Base-by-base conservation (phyloP, 53 echinoderm and acorn worm species). In the Apostichopus leukothele region DNA sequence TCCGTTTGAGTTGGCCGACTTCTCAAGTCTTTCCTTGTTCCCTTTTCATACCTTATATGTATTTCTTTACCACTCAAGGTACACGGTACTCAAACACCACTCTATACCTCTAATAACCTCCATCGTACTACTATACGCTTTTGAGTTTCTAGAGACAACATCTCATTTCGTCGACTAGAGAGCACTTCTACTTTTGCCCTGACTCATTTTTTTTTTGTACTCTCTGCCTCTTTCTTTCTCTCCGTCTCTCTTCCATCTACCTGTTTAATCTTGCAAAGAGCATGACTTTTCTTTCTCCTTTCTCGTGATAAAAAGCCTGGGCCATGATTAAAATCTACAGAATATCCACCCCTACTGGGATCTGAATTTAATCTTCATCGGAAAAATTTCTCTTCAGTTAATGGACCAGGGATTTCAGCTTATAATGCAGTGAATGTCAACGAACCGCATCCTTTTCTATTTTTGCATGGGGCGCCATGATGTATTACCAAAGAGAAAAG, bases 271-370 rank as follows among this genome's bases (percentile, higher is more conserved):
- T 88, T 9, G 66, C 67, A 61, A 51, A 63, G 57, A 54, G 74
- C 88, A 87, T 74, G 74, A 55, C 74, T 25, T 39, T 68, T 51
- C 55, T 13, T 51, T 53, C 57, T 14, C 63, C 71, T 71, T 71
- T 71, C 67, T 50, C 12, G 67, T 60, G 26, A 55, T 83, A 14
- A 86, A 50, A 39, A 84, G 20, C 59, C 61, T 60, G 52, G 52
- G 16, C 54, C 12, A 74, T 57, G 74, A 66, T 75, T 57, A 22
- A 87, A 18, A 74, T 54, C 21, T 67, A 20, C 5, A 53, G 51
- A 39, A 23, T 75, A 75, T 87, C 75, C 87, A 50, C 25, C 67
- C 75, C 87, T 54, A 87, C 71, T 71, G 71, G 71, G 71, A 71
- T 71, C 18, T 71, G 18, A 71, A 71, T 71, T 71, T 71, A 71